Conservation (phyloP, 2,113 vertebrate species). For the Scopus umbretta region DNA sequence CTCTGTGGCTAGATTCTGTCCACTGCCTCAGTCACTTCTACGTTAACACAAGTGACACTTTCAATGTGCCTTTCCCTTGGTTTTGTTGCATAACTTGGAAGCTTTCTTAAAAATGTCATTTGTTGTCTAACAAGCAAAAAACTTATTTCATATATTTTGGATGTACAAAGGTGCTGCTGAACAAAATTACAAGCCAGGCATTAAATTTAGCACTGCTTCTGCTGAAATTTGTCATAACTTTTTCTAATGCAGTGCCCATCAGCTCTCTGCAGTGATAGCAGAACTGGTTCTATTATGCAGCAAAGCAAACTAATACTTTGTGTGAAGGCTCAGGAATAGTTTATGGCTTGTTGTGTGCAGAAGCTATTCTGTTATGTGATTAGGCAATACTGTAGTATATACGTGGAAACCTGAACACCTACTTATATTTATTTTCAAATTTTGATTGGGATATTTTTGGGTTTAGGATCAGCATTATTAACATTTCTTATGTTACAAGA, state of each 20-base stretch:
- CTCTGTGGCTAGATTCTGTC: background rate
- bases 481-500: background rate
- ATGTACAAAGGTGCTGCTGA: background rate
- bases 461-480: background rate
- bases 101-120: background rate
- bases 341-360: background rate
- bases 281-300: background rate
- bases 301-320: background rate
- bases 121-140: background rate
- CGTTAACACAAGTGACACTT: background rate
- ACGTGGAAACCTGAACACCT: background rate
- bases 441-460: background rate
- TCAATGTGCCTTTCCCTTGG: background rate
- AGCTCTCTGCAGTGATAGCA: background rate
- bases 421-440: background rate
- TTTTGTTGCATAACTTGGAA: background rate
- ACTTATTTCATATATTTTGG: background rate
- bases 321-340: background rate
- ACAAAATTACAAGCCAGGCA: background rate
- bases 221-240: background rate
- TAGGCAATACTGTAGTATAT: background rate
- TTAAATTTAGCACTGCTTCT: background rate
- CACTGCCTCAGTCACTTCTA: background rate
- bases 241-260: background rate
- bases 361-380: background rate